These are phyloP conservation scores for Melolontha melolontha DNA, from an alignment of 2,888 invertebrate genomes.

Conservation along the genomic window DNA sequence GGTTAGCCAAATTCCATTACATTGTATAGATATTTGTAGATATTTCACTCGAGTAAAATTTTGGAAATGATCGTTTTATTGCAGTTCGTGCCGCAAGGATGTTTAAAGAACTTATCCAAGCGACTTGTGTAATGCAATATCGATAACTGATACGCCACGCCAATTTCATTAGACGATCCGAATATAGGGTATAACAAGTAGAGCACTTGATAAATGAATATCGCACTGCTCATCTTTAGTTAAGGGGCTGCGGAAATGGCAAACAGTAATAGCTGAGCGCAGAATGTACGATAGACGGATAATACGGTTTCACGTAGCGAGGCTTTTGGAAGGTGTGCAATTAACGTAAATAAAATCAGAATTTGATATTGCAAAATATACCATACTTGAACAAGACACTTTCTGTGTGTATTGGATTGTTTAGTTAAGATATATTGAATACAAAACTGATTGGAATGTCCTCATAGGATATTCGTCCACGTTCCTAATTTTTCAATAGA, in stretches of 20 bases:
- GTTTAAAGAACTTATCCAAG: neutral
- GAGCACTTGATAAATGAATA: slow-evolving; percentile 20
- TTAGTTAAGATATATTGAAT: no score
- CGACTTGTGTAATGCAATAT: slow-evolving; percentile 15
- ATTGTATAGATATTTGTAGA: no score
- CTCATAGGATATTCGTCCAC: no score
- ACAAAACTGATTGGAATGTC: no score
- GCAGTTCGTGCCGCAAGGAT: slow-evolving; percentile 2
- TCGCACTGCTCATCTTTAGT: neutral
- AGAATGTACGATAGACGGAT: slow-evolving; percentile 2
- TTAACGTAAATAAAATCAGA: no score
- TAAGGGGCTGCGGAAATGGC: neutral
- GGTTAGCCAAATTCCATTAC: no score
- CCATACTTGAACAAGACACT: no score
- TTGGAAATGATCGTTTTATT: no score
- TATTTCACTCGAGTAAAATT: no score
- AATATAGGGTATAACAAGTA: slow-evolving; percentile 19
- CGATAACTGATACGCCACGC: slow-evolving; percentile 20
- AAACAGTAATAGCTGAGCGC: slow-evolving; percentile 9
- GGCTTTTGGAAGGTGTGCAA: slow-evolving; percentile 2
- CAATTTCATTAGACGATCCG: slow-evolving; percentile 20
- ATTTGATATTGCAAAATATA: no score
- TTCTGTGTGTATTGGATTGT: no score
- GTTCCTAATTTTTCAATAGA: no score
- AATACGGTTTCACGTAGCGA: neutral